Evolutionary conservation across 1,140 invertebrate genomes (phyloP).

Genomic region (Neocloeon triangulifer): DNA sequence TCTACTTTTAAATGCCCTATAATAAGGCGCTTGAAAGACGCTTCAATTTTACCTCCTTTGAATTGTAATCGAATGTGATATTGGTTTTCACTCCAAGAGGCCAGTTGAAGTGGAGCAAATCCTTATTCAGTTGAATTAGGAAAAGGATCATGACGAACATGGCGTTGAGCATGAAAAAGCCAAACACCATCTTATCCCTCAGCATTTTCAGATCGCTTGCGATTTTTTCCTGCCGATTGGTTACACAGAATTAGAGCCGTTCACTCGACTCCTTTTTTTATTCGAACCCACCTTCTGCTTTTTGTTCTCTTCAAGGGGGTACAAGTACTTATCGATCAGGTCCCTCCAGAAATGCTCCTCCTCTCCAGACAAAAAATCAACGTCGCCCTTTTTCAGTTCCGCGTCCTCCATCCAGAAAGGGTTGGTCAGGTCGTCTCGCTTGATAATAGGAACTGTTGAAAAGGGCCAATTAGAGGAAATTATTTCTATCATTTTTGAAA

Average conservation of each 20-base stretch:
- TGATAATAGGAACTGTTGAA: no score
- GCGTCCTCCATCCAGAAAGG: conserved; percentile 50
- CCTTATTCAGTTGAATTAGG: conserved; percentile 53
- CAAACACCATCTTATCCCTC: conserved; percentile 46
- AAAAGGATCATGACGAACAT: conserved; percentile 62
- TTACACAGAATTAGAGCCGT: neutral
- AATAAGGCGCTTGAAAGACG: conserved; percentile 5
- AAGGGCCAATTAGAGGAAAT: no score
- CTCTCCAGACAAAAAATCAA: conserved; percentile 29
- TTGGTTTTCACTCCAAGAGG: conserved; percentile 39
- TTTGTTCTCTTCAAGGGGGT: conserved; percentile 38
- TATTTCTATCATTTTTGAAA: no score
- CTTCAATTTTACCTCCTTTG: conserved; percentile 15
- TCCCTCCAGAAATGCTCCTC: conserved; percentile 53
- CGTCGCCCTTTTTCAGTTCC: conserved; percentile 30
- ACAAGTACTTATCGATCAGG: conserved; percentile 44
- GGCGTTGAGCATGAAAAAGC: conserved; percentile 65
- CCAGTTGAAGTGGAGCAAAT: conserved; percentile 43
- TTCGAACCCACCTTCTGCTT: conserved; percentile 21
- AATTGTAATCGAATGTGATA: conserved; percentile 28
- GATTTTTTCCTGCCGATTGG: conserved; percentile 24
- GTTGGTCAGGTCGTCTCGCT: conserved; percentile 14
- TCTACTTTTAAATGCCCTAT: neutral
- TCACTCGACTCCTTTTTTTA: neutral
- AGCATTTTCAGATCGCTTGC: conserved; percentile 33